A percentile compares a stretch with the other conserved stretches of the same genome.
These are phyloP conservation scores for Yasuhikotakia modesta DNA, from an alignment of 2,797 vertebrate genomes.

Conservation along the genomic window DNA sequence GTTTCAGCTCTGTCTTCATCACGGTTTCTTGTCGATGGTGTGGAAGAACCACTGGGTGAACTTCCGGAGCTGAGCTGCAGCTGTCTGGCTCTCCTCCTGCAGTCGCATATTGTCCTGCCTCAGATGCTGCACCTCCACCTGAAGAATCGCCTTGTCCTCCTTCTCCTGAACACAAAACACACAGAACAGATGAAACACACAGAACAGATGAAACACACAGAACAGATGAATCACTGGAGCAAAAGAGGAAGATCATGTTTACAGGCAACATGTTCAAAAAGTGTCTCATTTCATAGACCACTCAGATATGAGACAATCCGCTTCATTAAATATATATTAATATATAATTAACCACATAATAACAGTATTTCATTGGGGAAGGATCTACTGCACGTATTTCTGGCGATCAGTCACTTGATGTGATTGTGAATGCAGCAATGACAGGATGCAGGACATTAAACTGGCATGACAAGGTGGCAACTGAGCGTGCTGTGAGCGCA, in stretches of 20 bases:
- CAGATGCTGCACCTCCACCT: conserved; percentile 94
- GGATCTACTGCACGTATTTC: neutral
- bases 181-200: too few species aligned
- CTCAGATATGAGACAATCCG: too few species aligned
- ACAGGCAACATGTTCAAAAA: neutral
- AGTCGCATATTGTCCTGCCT: conserved; percentile 95
- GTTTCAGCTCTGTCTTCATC: conserved; percentile 46
- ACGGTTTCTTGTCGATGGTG: conserved; percentile 91
- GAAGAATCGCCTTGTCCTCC: conserved; percentile 93
- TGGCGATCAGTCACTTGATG: too few species aligned
- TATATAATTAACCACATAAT: too few species aligned
- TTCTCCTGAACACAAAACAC: conserved; percentile 82
- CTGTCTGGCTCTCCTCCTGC: conserved; percentile 94
- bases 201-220: neutral
- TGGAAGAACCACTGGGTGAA: conserved; percentile 99
- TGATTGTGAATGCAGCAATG: neutral
- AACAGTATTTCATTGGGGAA: too few species aligned
- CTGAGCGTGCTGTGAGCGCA: conserved; percentile 59
- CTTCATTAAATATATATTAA: too few species aligned
- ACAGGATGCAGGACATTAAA: conserved; percentile 64
- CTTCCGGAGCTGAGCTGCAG: conserved; percentile 92
- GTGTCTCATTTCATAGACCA: too few species aligned
- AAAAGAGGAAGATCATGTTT: neutral
- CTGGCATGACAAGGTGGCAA: conserved; percentile 68
- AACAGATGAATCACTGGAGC: neutral